phyloP scores from a whole-genome alignment of 2,797 vertebrate species.

The Coreius guichenoti region DNA sequence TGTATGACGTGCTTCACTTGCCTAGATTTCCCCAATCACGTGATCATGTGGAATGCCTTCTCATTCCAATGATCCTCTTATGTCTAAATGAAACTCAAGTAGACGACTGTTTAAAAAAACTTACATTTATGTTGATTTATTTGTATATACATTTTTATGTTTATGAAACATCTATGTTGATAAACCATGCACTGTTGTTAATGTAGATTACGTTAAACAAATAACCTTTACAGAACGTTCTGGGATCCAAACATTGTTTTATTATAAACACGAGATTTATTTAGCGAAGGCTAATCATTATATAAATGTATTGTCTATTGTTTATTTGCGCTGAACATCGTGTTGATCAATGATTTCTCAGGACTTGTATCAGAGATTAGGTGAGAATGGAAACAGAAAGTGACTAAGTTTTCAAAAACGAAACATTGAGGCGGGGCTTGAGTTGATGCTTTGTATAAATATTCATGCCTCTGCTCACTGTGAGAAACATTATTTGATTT shows the following conservation, averaged over 20 bases:
- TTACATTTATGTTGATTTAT: background rate
- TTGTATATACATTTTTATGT: background rate
- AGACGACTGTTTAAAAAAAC: background rate
- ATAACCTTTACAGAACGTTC: too few species aligned
- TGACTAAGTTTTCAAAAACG: too few species aligned
- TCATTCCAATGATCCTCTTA: background rate
- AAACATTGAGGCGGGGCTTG: too few species aligned
- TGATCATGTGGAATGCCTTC: background rate
- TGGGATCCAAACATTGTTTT: too few species aligned
- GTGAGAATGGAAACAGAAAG: too few species aligned
- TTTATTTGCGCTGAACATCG: background rate
- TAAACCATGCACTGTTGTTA: background rate
- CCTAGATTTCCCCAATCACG: background rate
- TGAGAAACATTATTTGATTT: background rate
- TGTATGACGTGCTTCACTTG: background rate
- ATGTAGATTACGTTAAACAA: too few species aligned
- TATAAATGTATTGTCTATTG: too few species aligned
- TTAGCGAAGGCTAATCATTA: too few species aligned
- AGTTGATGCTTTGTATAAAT: slow-evolving; percentile 21
- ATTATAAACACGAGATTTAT: too few species aligned
- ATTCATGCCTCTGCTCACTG: background rate
- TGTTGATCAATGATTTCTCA: background rate
- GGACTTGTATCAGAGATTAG: background rate
- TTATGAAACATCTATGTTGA: background rate
- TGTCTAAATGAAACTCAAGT: background rate